These are phyloP conservation scores for Clepsis dumicolana DNA, from an alignment of 2,888 invertebrate genomes.

Conservation along the genomic window DNA sequence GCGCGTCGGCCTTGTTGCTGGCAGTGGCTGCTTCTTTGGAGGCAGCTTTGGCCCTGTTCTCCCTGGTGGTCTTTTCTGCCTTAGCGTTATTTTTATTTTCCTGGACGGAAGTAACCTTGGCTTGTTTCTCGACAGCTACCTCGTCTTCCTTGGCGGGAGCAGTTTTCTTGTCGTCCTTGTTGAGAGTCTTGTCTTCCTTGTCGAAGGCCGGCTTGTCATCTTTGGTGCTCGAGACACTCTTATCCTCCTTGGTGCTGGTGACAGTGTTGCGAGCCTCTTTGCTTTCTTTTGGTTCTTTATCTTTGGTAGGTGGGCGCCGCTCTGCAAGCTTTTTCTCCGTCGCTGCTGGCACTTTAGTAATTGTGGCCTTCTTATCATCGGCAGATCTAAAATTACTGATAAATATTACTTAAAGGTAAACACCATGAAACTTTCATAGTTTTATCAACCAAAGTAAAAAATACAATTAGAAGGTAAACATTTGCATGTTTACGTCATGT, in stretches of 20 bases:
- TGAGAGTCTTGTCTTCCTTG: constrained; percentile 45
- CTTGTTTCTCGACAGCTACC: constrained; percentile 6
- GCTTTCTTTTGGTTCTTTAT: constrained; percentile 73
- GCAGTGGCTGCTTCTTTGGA: too few relatives aligned
- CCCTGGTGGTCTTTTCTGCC: constrained; percentile 13
- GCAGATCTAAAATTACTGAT: constrained; percentile 52
- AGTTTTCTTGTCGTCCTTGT: not conserved
- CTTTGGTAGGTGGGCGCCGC: constrained; percentile 67
- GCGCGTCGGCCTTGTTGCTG: constrained; percentile 9
- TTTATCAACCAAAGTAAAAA: not conserved
- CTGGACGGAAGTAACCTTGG: not conserved
- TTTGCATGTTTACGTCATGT: too few relatives aligned
- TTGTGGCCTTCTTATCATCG: constrained; percentile 65
- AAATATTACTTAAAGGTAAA: not conserved
- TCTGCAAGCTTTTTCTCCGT: constrained; percentile 65
- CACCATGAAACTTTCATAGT: not conserved
- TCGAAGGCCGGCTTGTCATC: constrained; percentile 50
- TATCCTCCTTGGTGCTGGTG: constrained; percentile 59
- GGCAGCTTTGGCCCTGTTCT: constrained; percentile 17
- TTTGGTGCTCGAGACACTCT: constrained; percentile 44
- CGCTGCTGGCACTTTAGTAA: constrained; percentile 51
- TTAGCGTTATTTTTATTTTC: constrained; percentile 5
- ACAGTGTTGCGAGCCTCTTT: constrained; percentile 62
- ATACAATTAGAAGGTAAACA: not conserved
- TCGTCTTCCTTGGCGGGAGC: constrained; percentile 11